Base-by-base conservation (phyloP, 2,888 invertebrate genomes). In the Conus canariensis region DNA sequence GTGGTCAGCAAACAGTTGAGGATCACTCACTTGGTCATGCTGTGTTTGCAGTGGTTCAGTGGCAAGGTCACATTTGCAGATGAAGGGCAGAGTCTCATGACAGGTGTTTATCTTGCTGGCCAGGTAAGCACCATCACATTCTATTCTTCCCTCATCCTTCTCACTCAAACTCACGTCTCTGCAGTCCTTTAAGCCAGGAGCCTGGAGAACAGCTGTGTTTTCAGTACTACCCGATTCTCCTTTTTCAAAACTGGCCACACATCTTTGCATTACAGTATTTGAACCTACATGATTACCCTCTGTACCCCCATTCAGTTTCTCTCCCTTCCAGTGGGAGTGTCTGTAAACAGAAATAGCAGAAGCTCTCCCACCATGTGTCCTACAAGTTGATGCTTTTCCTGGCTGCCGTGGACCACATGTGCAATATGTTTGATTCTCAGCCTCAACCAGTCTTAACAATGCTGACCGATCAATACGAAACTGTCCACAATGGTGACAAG, bases 191-290 rank as follows among this genome's bases (percentile, higher is more conserved):
- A 90, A 88, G 4, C 90, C 85, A 67, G 93, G 94, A 30, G 94
- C 94, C 45, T 91, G 92, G 59, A 93, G 91, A 90, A 92, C 94
- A 74, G 93, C 91, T 90, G 93, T 94, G 92, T 94, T 94, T 59
- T 92, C 92, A 91, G 91, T 90, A 82, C 93, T 92, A 80, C 94
- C 93, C 45, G 94, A 94, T 14, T 93, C 93, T 90, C 93, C 93
- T 91, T 94, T 94, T 90, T 93, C 93, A 80, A 93, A 92, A 67
- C 93, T 90, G 91, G 94, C 94, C 91, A 94, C 91, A 91, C 92
- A 93, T 45, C 92, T 93, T 67, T 91, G 91, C 91, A 93, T 91
- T 74, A 93, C 91, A 87, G 91, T 92, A 82, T 92, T 92, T 91
- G 91, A 91, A 90, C 94, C 89, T 64, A 92, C 92, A 83, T 93